These are phyloP conservation scores for Hippoglossus stenolepis DNA, from an alignment of 2,113 vertebrate genomes.

Conservation along the genomic window DNA sequence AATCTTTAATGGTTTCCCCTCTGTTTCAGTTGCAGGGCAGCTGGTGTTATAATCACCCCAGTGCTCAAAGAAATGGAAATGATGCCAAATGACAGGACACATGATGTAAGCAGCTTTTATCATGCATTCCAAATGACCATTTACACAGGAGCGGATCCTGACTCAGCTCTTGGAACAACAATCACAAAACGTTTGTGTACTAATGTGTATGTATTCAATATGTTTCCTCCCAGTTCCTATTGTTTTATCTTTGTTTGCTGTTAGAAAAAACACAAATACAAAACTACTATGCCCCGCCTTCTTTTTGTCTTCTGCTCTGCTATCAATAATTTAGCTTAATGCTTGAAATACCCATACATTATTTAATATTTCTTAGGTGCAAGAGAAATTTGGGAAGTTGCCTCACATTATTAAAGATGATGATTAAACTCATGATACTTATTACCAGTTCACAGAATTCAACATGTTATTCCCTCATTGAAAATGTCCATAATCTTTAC, in stretches of 20 bases:
- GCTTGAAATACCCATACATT: constrained; percentile 14
- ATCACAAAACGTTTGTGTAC: background rate
- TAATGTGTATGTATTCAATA: background rate
- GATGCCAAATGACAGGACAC: constrained; percentile 54
- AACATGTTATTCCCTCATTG: background rate
- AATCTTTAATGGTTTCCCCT: background rate
- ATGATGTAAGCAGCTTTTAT: constrained; percentile 42
- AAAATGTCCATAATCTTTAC: background rate
- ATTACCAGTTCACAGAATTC: background rate
- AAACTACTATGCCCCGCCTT: background rate
- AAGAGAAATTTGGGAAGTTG: background rate
- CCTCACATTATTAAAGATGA: background rate
- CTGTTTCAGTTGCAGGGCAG: constrained; percentile 37
- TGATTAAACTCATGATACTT: background rate
- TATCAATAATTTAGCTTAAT: background rate
- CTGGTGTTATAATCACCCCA: constrained; percentile 33
- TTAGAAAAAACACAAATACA: background rate
- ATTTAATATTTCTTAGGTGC: constrained; percentile 12
- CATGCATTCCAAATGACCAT: constrained; percentile 18
- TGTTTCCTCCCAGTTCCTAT: background rate
- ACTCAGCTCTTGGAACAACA: background rate
- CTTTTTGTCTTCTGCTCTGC: background rate
- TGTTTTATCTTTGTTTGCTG: constrained; percentile 3
- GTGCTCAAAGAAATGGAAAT: constrained; percentile 57
- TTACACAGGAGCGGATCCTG: background rate